Evolutionary conservation across 2,113 vertebrate genomes (phyloP).

Genomic region (Myodes glareolus): DNA sequence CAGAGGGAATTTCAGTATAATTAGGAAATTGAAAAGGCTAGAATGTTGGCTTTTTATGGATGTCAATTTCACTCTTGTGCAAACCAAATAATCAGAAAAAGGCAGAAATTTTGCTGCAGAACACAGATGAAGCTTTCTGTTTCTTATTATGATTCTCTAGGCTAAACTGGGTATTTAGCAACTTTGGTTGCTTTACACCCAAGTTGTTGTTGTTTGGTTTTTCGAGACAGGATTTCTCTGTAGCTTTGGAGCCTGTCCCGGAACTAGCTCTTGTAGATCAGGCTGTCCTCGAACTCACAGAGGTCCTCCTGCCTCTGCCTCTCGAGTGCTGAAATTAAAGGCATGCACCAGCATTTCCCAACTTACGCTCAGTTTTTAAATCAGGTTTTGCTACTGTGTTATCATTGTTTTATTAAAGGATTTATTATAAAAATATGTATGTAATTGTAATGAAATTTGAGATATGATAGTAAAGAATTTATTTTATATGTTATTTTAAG

Average conservation of each 20-base stretch:
- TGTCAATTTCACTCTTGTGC: neutral
- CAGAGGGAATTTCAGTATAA: constrained; percentile 63
- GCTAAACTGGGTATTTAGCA: neutral
- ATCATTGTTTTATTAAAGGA: constrained; percentile 35
- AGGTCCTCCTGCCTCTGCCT: no score
- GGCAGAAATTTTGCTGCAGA: neutral
- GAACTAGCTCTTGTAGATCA: no score
- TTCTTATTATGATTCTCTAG: neutral
- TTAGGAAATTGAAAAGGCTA: constrained; percentile 27
- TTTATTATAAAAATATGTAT: neutral
- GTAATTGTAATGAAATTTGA: constrained; percentile 25
- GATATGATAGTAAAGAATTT: neutral
- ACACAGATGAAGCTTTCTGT: constrained; percentile 14
- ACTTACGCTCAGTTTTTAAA: neutral
- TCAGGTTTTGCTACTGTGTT: neutral
- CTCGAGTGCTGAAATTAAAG: no score
- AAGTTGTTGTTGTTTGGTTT: no score
- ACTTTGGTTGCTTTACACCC: neutral
- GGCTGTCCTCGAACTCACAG: no score
- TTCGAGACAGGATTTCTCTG: no score
- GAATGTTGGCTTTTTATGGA: constrained; percentile 10
- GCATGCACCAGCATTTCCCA: no score
- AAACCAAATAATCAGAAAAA: constrained; percentile 58
- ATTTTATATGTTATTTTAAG: neutral
- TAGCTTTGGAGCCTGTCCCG: no score